Evolutionary conservation across 2,797 vertebrate species (phyloP).

Genomic region (Centroberyx gerrardi): DNA sequence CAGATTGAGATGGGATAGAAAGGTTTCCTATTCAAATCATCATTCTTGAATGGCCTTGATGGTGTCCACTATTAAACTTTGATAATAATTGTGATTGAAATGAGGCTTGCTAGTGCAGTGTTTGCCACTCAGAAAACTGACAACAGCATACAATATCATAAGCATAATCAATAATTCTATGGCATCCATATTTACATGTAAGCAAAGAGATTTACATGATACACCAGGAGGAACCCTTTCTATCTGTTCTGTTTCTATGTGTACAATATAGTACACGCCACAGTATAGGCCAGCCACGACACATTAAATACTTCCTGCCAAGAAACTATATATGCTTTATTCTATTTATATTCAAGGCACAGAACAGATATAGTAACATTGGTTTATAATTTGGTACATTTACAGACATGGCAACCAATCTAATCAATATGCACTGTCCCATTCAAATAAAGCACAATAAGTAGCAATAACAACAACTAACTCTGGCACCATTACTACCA

Average conservation of each 20-base stretch:
- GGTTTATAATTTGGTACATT: no score
- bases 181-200: neutral
- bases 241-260: slow-evolving; percentile 3
- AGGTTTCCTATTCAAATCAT: slow-evolving; percentile 43
- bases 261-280: neutral
- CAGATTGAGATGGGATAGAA: slow-evolving; percentile 4
- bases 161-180: no score
- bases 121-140: neutral
- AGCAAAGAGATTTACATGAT: slow-evolving; percentile 1
- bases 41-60: neutral
- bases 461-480: no score
- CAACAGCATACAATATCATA: no score
- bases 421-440: no score
- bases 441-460: no score
- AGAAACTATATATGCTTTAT: no score
- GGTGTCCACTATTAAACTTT: slow-evolving; percentile 8
- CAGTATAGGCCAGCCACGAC: neutral
- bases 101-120: neutral
- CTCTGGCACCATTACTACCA: no score
- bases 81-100: neutral
- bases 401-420: no score
- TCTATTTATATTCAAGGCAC: no score
- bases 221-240: slow-evolving; percentile 4
- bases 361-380: no score
- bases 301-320: no score